Evolutionary conservation across 2,888 invertebrate genomes (phyloP).

Genomic region (Teinopalpus imperialis): DNA sequence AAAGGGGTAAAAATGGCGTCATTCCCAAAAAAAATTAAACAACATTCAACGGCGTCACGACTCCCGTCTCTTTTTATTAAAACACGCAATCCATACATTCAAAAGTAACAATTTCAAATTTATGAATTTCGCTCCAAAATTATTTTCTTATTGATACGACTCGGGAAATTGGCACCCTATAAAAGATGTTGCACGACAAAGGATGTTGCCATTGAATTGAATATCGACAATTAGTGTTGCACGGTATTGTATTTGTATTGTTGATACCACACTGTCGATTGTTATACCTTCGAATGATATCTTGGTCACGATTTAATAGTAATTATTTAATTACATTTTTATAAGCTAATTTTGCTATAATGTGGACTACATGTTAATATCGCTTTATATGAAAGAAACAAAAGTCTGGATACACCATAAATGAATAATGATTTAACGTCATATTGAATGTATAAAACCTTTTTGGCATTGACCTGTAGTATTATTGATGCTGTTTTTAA

Average conservation of each 20-base stretch:
- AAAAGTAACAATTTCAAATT: constrained; percentile 22
- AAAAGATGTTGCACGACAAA: constrained; percentile 48
- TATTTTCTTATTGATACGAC: constrained; percentile 34
- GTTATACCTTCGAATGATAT: constrained; percentile 7
- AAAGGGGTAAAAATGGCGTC: constrained; percentile 14
- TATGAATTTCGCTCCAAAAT: constrained; percentile 25
- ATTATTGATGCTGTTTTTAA: too few species aligned
- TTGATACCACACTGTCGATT: constrained; percentile 3
- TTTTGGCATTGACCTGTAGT: too few species aligned
- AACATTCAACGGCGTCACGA: constrained; percentile 47
- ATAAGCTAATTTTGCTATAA: constrained; percentile 3
- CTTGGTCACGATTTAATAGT: constrained; percentile 3
- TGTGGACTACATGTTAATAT: too few species aligned
- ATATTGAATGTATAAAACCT: too few species aligned
- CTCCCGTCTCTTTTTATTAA: constrained; percentile 34
- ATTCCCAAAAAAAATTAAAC: constrained; percentile 37
- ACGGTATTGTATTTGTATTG: constrained; percentile 1
- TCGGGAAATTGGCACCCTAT: constrained; percentile 33
- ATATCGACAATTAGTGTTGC: constrained; percentile 36
- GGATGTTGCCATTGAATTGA: constrained; percentile 48
- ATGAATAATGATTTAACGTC: too few species aligned
- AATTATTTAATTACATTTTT: constrained; percentile 17
- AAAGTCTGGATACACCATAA: too few species aligned
- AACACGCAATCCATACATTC: constrained; percentile 28
- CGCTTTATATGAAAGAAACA: too few species aligned